Percentiles rank a stretch among this genome's conserved stretches.
Conservation (phyloP, 2,113 vertebrate species). For the human region DNA sequence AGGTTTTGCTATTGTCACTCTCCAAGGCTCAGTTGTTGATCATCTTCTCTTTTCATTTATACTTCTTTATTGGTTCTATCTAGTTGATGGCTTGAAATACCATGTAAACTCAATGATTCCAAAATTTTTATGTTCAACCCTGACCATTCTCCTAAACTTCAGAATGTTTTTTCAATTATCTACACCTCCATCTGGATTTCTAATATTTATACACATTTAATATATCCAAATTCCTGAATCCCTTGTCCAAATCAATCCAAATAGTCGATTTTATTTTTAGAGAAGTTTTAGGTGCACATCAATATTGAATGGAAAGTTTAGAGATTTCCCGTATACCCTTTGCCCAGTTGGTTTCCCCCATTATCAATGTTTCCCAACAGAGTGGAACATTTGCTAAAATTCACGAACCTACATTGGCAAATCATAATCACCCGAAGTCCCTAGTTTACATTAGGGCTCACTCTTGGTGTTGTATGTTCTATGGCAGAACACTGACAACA, state of each 20-base stretch:
- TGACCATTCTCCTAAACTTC: not conserved
- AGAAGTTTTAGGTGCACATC: not conserved
- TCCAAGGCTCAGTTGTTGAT: not conserved
- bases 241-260: not conserved
- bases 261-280: not conserved
- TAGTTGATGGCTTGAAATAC: not conserved
- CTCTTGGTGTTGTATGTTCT: too few species aligned
- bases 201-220: not conserved
- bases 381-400: not conserved
- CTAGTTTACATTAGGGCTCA: not conserved
- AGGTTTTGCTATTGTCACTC: not conserved
- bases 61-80: not conserved
- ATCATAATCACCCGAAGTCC: not conserved
- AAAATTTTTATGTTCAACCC: not conserved
- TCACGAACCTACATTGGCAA: not conserved
- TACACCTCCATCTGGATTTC: not conserved
- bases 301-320: not conserved
- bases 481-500: too few species aligned
- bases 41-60: not conserved
- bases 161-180: not conserved
- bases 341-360: too few species aligned
- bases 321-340: not conserved
- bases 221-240: not conserved
- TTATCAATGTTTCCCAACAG: not conserved
- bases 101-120: not conserved